These are phyloP conservation scores for Rhamphomyia laevipes DNA, from an alignment of 2,888 invertebrate genomes.

Conservation along the genomic window DNA sequence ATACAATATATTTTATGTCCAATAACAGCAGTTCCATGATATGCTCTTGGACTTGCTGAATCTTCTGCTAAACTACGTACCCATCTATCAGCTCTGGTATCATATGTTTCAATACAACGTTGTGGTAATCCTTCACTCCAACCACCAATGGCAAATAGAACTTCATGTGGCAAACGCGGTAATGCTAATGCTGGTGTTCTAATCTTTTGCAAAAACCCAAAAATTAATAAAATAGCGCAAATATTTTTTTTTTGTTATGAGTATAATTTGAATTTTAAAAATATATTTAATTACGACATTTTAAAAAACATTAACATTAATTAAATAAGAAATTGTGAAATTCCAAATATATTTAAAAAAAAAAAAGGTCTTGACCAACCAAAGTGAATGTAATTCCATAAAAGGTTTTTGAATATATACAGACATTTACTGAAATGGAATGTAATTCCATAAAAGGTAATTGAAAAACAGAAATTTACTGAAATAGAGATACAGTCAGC, in stretches of 20 bases:
- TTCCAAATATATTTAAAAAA: too few relatives aligned
- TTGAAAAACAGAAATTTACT: too few relatives aligned
- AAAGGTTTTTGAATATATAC: too few relatives aligned
- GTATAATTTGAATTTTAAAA: too few relatives aligned
- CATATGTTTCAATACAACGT: slow-evolving; percentile 73
- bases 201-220: slow-evolving; percentile 25
- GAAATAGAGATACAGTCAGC: too few relatives aligned
- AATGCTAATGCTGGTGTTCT: slow-evolving; percentile 74
- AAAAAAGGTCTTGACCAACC: too few relatives aligned
- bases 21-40: slow-evolving; percentile 86
- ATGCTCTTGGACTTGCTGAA: slow-evolving; percentile 74
- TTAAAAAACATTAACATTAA: too few relatives aligned
- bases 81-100: slow-evolving; percentile 83
- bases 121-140: slow-evolving; percentile 51
- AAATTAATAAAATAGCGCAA: slow-evolving; percentile 17
- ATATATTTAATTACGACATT: too few relatives aligned
- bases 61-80: slow-evolving; percentile 57
- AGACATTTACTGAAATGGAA: too few relatives aligned
- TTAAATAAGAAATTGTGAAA: too few relatives aligned
- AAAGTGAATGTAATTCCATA: too few relatives aligned
- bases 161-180: slow-evolving; percentile 77
- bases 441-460: too few relatives aligned
- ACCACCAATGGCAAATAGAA: slow-evolving; percentile 73
- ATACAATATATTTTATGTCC: slow-evolving; percentile 77
- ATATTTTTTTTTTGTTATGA: slow-evolving; percentile 16